Conservation (phyloP, 2,113 vertebrate genomes). For the Crotalus horridus region DNA sequence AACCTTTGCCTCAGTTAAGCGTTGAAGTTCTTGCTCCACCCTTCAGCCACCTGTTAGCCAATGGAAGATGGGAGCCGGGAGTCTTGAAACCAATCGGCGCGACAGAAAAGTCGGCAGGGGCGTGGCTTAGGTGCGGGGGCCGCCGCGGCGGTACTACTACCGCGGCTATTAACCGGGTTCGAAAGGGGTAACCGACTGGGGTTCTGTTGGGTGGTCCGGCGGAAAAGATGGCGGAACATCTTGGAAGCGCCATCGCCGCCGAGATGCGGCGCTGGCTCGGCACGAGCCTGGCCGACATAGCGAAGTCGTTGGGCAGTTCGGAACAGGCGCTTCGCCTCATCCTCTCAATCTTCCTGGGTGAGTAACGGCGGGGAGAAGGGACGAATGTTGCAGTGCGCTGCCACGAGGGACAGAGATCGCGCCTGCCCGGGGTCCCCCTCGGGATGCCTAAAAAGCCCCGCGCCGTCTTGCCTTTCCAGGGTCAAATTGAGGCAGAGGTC, state of each 20-base stretch:
- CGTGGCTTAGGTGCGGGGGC: conserved; percentile 30
- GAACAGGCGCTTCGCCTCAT: conserved; percentile 90
- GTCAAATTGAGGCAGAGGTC: background rate
- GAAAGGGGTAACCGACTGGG: background rate
- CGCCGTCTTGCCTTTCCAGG: background rate
- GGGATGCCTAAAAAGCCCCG: background rate
- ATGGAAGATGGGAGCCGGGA: background rate
- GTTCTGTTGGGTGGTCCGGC: conserved; percentile 44
- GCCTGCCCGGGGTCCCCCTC: background rate
- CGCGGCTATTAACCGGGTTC: conserved; percentile 31
- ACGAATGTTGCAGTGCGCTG: conserved; percentile 39
- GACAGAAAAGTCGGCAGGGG: background rate
- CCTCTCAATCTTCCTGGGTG: conserved; percentile 87
- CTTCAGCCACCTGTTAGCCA: conserved; percentile 25
- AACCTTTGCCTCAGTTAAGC: conserved; percentile 58
- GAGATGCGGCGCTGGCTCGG: background rate
- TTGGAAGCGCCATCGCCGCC: background rate
- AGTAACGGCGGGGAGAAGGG: conserved; percentile 32
- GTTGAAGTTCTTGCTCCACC: conserved; percentile 17
- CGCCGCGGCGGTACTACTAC: conserved; percentile 12
- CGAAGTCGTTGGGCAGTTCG: conserved; percentile 83
- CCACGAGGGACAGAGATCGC: background rate
- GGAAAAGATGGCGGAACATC: conserved; percentile 66
- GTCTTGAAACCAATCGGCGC: conserved; percentile 31
- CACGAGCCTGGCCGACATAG: conserved; percentile 60